Conservation (phyloP, 1,140 invertebrate species). For the Heterodera schachtii region DNA sequence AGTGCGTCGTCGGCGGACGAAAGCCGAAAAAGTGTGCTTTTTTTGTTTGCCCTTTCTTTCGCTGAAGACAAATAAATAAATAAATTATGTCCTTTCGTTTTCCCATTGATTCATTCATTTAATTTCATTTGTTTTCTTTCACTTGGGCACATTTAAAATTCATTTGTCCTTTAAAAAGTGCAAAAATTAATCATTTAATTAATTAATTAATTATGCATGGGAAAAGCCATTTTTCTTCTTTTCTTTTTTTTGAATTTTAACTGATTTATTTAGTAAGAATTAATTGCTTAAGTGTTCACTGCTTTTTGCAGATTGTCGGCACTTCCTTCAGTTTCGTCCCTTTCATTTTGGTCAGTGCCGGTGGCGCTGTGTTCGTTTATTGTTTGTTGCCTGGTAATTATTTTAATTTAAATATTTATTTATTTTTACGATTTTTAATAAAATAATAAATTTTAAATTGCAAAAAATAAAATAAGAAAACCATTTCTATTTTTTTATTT, state of each 20-base stretch:
- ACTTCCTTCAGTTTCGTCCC: constrained; percentile 59
- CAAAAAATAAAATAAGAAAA: neutral
- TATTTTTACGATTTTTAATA: neutral
- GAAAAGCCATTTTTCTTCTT: too few species aligned
- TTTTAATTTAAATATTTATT: neutral
- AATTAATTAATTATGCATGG: too few species aligned
- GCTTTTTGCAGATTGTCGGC: constrained; percentile 57
- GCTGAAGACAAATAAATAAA: too few species aligned
- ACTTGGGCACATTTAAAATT: too few species aligned
- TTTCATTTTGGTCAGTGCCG: constrained; percentile 56
- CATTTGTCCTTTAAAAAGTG: too few species aligned
- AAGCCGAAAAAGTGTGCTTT: neutral
- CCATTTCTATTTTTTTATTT: neutral
- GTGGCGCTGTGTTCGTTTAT: constrained; percentile 55
- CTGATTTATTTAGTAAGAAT: too few species aligned
- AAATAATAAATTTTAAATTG: neutral
- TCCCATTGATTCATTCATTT: neutral
- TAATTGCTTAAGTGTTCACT: too few species aligned
- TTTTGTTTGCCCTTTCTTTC: too few species aligned
- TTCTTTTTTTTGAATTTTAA: too few species aligned
- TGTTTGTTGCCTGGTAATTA: constrained; percentile 55
- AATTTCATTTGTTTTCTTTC: too few species aligned
- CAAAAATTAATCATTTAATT: too few species aligned
- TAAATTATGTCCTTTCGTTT: too few species aligned
- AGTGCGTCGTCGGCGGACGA: neutral